Evolutionary conservation across 2,113 vertebrate genomes (phyloP), one percentile per base, ranked within the genome.

Genomic region (western clawed frog (Xenopus tropicalis)): DNA sequence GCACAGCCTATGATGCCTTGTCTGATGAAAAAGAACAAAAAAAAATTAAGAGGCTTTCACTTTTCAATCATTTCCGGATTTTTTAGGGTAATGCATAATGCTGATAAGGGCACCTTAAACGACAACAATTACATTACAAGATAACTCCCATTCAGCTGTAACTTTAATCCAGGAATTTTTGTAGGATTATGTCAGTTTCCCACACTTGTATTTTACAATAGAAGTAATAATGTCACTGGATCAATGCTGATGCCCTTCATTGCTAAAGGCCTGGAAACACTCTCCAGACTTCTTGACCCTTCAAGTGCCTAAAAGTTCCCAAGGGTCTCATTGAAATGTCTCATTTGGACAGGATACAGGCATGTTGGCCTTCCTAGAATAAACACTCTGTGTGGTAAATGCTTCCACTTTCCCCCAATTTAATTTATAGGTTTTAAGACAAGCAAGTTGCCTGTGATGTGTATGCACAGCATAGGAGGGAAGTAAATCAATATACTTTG

Each of bases 221-320:
- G 16, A 48, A 48, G 46, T 48, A 48, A 48, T 48, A 52, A 62
- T 72, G 61, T 65, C 70, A 65, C 20, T 71, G 44, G 48, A 51
- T 16, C 51, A 58, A 59, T 52, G 42, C 29, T 66, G 63, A n/a
- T 20, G 71, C 25, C 22, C 43, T 74, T 74, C 19, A 21, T 19
- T 25, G 22, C 64, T 25, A 54, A 25, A 25, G 16, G 52, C 42
- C 48, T 48, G 29, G 66, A 67, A 74, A 67, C 42, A 59, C 21
- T 59, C 17, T 48, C 24, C 16, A 73, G 63, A 74, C 63, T 37
- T 58, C 61, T 58, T 74, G 71, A 67, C 64, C 63, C 52, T n/a
- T 67, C 1, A 66, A 20, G 52, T 66, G 71, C 20, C 65, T 66
- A 67, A 67, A 43, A 48, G 21, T 59, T 74, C 54, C 71, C 63